Evolutionary conservation across 2,797 vertebrate genomes (phyloP).

Genomic region (Alcedo atthis): DNA sequence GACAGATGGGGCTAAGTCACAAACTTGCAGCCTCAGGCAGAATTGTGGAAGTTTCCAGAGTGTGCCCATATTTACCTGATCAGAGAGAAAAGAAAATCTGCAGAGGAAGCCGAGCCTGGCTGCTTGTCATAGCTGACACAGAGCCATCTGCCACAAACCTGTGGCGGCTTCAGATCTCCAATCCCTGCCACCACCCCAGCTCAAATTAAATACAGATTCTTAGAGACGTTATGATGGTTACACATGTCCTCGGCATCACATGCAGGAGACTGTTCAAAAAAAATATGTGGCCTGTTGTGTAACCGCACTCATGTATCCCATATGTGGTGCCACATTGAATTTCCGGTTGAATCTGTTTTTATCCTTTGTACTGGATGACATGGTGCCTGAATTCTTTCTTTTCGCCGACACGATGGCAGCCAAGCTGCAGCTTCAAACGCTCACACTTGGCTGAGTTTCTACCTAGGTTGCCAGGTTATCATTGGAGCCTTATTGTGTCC

Average conservation of each 20-base stretch:
- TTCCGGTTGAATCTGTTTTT: conserved; percentile 88
- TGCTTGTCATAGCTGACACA: conserved; percentile 95
- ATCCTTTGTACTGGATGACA: conserved; percentile 90
- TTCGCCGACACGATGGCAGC: conserved; percentile 88
- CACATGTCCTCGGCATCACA: conserved; percentile 92
- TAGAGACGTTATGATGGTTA: conserved; percentile 88
- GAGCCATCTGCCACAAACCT: conserved; percentile 98
- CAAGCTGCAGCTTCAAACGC: conserved; percentile 88
- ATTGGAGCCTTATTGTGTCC: conserved; percentile 82
- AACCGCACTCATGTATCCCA: conserved; percentile 93
- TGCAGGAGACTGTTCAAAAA: conserved; percentile 88
- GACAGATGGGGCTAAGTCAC: conserved; percentile 96
- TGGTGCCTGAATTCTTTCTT: conserved; percentile 88
- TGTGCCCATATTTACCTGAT: conserved; percentile 97
- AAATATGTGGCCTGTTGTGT: conserved; percentile 86
- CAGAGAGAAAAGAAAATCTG: conserved; percentile 88
- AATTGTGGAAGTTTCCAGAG: conserved; percentile 90
- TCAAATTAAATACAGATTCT: conserved; percentile 92
- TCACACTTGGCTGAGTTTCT: conserved; percentile 85
- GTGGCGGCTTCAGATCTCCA: conserved; percentile 89
- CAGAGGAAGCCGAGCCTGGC: conserved; percentile 91
- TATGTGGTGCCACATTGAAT: conserved; percentile 95
- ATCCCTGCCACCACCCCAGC: conserved; percentile 82
- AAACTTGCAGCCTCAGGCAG: conserved; percentile 91
- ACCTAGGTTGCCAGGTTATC: conserved; percentile 93